These are phyloP conservation scores for Platyrinchus mystaceus DNA, from an alignment of 2,797 vertebrate genomes.

Conservation along the genomic window DNA sequence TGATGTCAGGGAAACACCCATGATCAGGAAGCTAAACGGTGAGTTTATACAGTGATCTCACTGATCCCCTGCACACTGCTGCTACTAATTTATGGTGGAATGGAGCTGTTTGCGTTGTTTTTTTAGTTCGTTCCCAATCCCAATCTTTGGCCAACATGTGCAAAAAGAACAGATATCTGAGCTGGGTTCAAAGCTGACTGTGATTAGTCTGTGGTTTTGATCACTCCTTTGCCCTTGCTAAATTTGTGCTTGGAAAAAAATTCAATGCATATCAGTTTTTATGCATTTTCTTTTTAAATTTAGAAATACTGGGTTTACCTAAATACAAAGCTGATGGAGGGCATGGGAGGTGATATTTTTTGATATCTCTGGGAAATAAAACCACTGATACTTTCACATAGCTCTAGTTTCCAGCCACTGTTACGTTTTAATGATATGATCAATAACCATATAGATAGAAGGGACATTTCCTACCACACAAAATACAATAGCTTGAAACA, in stretches of 20 bases:
- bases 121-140: not conserved
- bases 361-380: conserved; percentile 47
- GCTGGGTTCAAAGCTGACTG: not conserved
- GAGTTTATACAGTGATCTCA: not conserved
- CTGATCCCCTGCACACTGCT: not conserved
- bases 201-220: not conserved
- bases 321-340: not conserved
- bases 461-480: conserved; percentile 58
- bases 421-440: conserved; percentile 62
- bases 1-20: not conserved
- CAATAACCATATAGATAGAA: conserved; percentile 57
- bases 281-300: not conserved
- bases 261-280: not conserved
- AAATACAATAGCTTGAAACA: conserved; percentile 54
- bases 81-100: not conserved
- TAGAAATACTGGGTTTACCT: not conserved
- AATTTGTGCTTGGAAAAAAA: not conserved
- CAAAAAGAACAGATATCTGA: not conserved
- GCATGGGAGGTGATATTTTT: not conserved
- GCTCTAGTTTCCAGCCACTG: conserved; percentile 51
- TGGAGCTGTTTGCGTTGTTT: not conserved
- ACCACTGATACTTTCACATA: not conserved
- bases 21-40: not conserved
- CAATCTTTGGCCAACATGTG: not conserved
- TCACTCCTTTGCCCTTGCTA: not conserved